These are phyloP conservation scores for Merodon equestris DNA, from an alignment of 2,888 invertebrate species.

Conservation along the genomic window DNA sequence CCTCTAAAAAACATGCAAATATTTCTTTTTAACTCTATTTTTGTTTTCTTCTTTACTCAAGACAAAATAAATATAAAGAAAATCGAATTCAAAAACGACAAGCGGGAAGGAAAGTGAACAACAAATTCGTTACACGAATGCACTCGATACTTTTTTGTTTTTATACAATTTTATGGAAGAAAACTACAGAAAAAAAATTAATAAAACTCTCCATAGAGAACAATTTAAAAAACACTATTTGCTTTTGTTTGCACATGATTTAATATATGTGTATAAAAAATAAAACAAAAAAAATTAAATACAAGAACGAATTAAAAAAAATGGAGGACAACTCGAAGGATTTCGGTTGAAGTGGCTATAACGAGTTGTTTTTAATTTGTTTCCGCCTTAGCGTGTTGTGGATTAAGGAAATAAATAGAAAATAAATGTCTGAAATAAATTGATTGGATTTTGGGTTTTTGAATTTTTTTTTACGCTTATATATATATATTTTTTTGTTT, in stretches of 20 bases:
- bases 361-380: no score
- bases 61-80: no score
- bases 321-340: background rate
- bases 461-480: slow-evolving; percentile 21
- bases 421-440: slow-evolving; percentile 33
- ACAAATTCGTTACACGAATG: no score
- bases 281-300: slow-evolving; percentile 42
- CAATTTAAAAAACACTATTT: slow-evolving; percentile 21
- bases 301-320: slow-evolving; percentile 41
- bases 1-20: no score
- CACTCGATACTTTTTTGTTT: no score
- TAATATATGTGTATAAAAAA: slow-evolving; percentile 29
- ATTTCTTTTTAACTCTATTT: no score
- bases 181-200: background rate
- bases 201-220: slow-evolving; percentile 12
- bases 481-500: slow-evolving; percentile 30
- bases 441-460: slow-evolving; percentile 23
- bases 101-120: no score
- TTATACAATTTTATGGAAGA: no score
- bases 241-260: slow-evolving; percentile 51
- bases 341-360: no score
- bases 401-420: slow-evolving; percentile 56
- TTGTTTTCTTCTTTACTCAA: no score
- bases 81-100: no score
- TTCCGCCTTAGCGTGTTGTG: background rate